A percentile compares a stretch with the other conserved stretches of the same genome.
Evolutionary conservation across 2,888 invertebrate species (phyloP).

Genomic region (Apocheima hispidaria): DNA sequence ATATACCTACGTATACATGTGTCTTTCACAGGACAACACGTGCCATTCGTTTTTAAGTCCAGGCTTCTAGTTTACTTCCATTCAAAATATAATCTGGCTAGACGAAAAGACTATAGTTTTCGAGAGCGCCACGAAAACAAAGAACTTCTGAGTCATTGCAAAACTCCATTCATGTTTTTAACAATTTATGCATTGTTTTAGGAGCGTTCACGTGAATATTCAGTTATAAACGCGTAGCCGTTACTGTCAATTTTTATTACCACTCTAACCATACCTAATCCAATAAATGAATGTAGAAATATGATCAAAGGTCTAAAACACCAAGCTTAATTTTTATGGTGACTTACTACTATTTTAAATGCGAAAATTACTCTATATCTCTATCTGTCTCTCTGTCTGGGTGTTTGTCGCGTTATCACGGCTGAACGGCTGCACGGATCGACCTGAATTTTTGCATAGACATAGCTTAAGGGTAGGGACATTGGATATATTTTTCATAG

Average conservation of each 20-base stretch:
- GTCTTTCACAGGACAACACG: too few species aligned
- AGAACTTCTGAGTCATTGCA: conserved; percentile 31
- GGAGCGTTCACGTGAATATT: conserved; percentile 54
- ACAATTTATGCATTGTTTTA: conserved; percentile 56
- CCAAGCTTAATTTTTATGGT: background rate
- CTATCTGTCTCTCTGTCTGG: too few species aligned
- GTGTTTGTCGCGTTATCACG: too few species aligned
- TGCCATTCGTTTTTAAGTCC: background rate
- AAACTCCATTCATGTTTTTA: conserved; percentile 48
- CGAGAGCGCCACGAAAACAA: conserved; percentile 4
- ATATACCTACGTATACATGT: too few species aligned
- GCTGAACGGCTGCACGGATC: too few species aligned
- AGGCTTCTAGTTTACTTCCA: background rate
- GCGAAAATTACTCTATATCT: too few species aligned
- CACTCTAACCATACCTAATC: conserved; percentile 56
- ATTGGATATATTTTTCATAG: too few species aligned
- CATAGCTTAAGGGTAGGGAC: too few species aligned
- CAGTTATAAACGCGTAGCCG: conserved; percentile 53
- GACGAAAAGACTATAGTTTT: background rate
- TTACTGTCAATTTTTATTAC: conserved; percentile 62
- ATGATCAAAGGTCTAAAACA: conserved; percentile 14
- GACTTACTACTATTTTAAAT: too few species aligned
- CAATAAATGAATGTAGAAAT: conserved; percentile 55
- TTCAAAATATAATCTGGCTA: background rate
- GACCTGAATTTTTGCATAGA: too few species aligned